Evolutionary conservation across 2,888 invertebrate genomes (phyloP).

Genomic region (Hoplodrina blanda): DNA sequence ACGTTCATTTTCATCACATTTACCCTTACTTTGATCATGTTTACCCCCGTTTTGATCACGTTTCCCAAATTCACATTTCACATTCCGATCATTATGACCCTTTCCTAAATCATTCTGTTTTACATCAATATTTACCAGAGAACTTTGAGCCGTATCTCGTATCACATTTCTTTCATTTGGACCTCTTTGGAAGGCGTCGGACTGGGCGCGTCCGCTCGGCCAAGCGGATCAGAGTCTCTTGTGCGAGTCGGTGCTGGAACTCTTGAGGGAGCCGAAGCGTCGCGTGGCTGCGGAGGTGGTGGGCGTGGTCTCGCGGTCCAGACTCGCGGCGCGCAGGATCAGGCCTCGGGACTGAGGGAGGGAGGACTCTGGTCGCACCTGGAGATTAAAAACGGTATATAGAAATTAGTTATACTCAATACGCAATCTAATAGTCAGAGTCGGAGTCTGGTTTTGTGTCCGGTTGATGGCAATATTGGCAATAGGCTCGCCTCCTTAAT

Average conservation of each 20-base stretch:
- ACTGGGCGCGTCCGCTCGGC: slow-evolving; percentile 71
- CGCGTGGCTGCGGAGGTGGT: slow-evolving; percentile 73
- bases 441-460: too few species aligned
- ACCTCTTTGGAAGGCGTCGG: slow-evolving; percentile 64
- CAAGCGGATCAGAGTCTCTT: slow-evolving; percentile 88
- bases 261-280: slow-evolving; percentile 84
- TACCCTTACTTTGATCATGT: slow-evolving; percentile 6
- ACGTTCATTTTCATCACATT: slow-evolving; percentile 49
- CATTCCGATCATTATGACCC: slow-evolving; percentile 21
- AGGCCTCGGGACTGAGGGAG: slow-evolving; percentile 82
- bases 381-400: slow-evolving; percentile 15
- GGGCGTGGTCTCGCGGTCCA: slow-evolving; percentile 82
- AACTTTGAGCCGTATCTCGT: slow-evolving; percentile 59
- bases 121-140: slow-evolving; percentile 53
- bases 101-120: slow-evolving; percentile 46
- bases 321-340: slow-evolving; percentile 86
- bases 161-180: slow-evolving; percentile 62
- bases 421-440: too few species aligned
- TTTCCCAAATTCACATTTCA: too few species aligned
- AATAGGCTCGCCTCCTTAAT: too few species aligned
- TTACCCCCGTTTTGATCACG: slow-evolving; percentile 31
- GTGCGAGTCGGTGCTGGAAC: slow-evolving; percentile 84
- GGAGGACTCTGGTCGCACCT: slow-evolving; percentile 77
- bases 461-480: too few species aligned
- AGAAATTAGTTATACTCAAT: not conserved